These are phyloP conservation scores for Ectemnius continuus DNA, from an alignment of 2,888 invertebrate species.

Conservation along the genomic window DNA sequence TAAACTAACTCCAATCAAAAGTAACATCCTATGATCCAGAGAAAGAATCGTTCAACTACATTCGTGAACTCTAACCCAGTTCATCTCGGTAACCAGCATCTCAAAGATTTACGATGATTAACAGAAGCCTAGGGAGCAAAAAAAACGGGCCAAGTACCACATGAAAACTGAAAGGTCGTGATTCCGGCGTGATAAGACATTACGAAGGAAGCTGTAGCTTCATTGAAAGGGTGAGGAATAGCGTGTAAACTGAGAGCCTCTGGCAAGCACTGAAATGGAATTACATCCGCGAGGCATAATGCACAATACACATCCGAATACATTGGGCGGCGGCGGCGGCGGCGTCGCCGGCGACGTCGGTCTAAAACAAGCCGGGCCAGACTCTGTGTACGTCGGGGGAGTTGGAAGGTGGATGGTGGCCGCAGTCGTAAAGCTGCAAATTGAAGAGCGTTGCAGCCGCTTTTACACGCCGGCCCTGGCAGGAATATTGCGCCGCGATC, in stretches of 20 bases:
- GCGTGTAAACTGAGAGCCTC: constrained; percentile 20
- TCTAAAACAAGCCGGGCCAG: constrained; percentile 46
- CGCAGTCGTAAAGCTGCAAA: constrained; percentile 45
- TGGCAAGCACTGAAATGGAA: constrained; percentile 31
- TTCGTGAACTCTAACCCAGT: no score
- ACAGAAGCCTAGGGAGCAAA: no score
- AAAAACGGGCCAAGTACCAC: no score
- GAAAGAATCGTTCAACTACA: no score
- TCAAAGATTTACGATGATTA: no score
- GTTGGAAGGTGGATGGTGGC: constrained; percentile 27
- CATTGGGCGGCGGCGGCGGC: constrained; percentile 27
- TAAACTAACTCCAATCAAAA: no score
- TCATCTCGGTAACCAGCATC: no score
- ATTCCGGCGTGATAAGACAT: no score
- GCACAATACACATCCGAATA: constrained; percentile 40
- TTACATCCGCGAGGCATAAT: constrained; percentile 38
- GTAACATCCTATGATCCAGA: no score
- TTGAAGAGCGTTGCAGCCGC: constrained; percentile 40
- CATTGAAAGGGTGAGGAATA: background rate
- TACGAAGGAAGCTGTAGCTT: no score
- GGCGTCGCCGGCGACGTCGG: constrained; percentile 15
- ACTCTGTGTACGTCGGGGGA: background rate
- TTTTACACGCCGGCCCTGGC: constrained; percentile 25
- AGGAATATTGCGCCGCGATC: constrained; percentile 25
- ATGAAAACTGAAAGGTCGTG: no score